phyloP scores from a whole-genome alignment of 2,113 vertebrate genomes.

The Spizaetus ornatus region DNA sequence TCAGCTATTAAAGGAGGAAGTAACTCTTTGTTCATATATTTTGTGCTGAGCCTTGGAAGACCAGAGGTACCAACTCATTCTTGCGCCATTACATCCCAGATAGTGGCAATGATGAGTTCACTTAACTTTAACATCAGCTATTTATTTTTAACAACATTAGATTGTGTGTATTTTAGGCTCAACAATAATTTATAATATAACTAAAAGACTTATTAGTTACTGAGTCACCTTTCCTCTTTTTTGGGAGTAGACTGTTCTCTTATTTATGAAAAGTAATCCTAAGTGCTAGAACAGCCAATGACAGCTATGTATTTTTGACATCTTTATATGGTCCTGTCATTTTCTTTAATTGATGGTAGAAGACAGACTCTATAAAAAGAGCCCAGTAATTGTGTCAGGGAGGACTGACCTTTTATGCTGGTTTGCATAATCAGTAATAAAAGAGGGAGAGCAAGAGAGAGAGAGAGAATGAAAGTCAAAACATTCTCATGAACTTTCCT shows the following conservation, averaged over 20 bases:
- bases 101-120: neutral
- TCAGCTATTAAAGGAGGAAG: neutral
- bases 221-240: neutral
- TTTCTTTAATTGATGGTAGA: neutral
- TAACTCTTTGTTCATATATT: neutral
- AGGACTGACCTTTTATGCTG: neutral
- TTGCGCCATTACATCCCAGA: neutral
- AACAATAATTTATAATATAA: neutral
- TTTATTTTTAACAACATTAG: neutral
- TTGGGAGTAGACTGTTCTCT: neutral
- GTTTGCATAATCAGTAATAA: neutral
- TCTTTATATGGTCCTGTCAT: neutral
- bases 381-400: neutral
- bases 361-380: neutral
- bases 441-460: neutral
- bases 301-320: neutral
- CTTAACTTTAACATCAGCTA: neutral
- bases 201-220: neutral
- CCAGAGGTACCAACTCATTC: neutral
- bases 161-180: neutral
- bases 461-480: neutral
- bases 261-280: neutral
- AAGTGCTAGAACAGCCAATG: neutral
- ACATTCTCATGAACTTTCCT: neutral
- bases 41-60: neutral